Conservation (phyloP, 2,888 invertebrate species). For the Eristalis tenax region DNA sequence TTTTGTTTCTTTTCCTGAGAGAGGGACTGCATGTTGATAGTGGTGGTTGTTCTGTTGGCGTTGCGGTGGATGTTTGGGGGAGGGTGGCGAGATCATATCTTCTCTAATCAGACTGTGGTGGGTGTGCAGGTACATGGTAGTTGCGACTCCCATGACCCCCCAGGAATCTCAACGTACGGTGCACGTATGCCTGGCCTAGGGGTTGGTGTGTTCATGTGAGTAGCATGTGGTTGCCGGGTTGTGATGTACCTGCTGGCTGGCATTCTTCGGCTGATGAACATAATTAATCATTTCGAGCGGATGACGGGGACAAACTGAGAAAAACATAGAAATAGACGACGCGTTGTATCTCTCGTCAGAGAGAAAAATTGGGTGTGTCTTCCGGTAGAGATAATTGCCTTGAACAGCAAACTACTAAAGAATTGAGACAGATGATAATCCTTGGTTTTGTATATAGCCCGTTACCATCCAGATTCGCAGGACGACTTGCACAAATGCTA, state of each 20-base stretch:
- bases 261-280: conserved; percentile 14
- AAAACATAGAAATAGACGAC: not conserved
- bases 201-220: not conserved
- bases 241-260: not conserved
- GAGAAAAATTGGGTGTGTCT: not conserved
- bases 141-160: too few species aligned
- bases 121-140: not conserved
- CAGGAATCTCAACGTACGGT: too few species aligned
- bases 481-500: too few species aligned
- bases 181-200: not conserved
- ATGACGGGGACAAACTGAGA: not conserved
- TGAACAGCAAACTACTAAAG: too few species aligned
- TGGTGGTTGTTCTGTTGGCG: conserved; percentile 43
- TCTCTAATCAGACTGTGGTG: conserved; percentile 29
- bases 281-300: conserved; percentile 25
- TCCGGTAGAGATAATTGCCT: too few species aligned
- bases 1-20: conserved; percentile 14
- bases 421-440: too few species aligned
- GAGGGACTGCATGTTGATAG: not conserved
- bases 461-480: too few species aligned
- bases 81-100: not conserved
- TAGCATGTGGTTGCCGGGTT: not conserved
- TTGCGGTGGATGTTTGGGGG: conserved; percentile 37
- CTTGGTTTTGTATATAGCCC: too few species aligned
- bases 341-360: not conserved